A percentile compares a stretch with the other conserved stretches of the same genome.
Conservation (phyloP, 2,797 vertebrate species). For the Limosa lapponica region DNA sequence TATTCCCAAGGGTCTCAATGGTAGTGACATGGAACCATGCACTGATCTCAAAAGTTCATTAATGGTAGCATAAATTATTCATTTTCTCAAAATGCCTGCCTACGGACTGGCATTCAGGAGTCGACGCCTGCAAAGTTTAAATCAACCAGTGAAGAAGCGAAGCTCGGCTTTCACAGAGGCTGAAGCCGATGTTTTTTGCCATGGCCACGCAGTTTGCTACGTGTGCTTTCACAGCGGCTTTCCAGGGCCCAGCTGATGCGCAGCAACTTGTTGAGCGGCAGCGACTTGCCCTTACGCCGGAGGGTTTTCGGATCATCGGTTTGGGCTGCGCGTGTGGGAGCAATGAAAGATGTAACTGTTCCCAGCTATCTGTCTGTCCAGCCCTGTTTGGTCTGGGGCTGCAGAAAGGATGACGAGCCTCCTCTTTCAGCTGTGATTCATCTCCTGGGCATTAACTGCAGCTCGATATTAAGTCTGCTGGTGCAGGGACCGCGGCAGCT, state of each 20-base stretch:
- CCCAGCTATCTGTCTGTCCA: neutral
- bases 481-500: fast-evolving
- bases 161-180: neutral
- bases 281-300: neutral
- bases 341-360: neutral
- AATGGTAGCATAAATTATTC: neutral
- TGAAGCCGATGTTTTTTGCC: neutral
- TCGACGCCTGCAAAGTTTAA: neutral
- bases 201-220: fast-evolving
- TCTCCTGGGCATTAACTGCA: neutral
- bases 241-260: neutral
- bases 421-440: neutral
- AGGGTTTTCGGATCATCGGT: neutral
- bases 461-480: fast-evolving
- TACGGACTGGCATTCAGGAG: neutral
- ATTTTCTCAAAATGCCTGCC: neutral
- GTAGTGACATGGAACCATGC: neutral
- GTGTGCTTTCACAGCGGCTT: neutral
- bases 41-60: neutral
- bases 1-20: neutral
- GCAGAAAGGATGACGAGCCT: neutral
- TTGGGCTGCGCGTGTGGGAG: neutral
- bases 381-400: neutral
- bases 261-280: neutral
- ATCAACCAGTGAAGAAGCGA: neutral